A percentile compares a stretch with the other conserved stretches of the same genome.
phyloP scores from a whole-genome alignment of 2,113 vertebrate species.

The Otis tarda region DNA sequence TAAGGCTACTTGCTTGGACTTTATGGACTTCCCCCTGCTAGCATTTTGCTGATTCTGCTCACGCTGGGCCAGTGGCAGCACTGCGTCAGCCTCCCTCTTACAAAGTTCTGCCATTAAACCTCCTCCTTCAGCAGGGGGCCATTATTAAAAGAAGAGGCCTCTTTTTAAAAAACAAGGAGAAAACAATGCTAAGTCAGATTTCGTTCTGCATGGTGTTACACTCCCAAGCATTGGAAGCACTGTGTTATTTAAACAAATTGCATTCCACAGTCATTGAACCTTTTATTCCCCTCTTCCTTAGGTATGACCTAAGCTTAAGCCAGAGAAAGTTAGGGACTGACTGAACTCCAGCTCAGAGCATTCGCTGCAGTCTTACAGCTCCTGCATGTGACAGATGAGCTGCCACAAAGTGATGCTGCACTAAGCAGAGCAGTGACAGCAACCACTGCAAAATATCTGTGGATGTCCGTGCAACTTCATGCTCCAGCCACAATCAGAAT shows the following conservation, averaged over 20 bases:
- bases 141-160: neutral
- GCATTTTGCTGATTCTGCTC: conserved; percentile 37
- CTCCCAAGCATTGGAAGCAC: neutral
- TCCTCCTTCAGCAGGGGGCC: neutral
- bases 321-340: neutral
- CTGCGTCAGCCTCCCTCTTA: conserved; percentile 15
- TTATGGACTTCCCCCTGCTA: neutral
- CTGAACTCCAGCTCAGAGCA: neutral
- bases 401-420: accelerated
- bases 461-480: neutral
- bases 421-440: neutral
- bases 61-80: neutral
- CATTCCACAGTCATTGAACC: neutral
- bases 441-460: neutral
- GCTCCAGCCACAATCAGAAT: neutral
- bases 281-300: neutral
- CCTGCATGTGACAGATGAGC: neutral
- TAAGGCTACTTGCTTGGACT: neutral
- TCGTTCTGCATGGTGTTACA: neutral
- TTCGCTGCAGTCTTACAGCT: neutral
- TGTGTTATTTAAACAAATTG: neutral
- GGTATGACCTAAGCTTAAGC: neutral
- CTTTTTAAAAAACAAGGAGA: neutral
- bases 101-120: neutral
- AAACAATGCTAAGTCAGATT: neutral